A percentile compares a stretch with the other conserved stretches of the same genome.
These are phyloP conservation scores for Nemopilema nomurai DNA, from an alignment of 30 jellyfish, hydroid and myxozoan genomes.

Conservation along the genomic window DNA sequence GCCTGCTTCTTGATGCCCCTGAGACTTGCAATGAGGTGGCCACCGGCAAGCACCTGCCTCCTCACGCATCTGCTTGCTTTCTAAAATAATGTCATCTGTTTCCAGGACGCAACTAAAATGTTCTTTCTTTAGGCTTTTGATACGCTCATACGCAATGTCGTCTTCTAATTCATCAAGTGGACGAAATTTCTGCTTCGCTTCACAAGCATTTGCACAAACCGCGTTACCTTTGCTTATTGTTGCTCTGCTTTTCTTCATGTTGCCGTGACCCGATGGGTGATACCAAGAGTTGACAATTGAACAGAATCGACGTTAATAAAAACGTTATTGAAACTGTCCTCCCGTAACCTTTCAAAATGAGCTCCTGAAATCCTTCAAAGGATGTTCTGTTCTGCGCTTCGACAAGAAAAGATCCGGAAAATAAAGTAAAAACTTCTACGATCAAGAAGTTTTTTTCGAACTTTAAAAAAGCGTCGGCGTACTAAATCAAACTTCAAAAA, in stretches of 20 bases:
- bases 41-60: neutral
- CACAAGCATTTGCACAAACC: neutral
- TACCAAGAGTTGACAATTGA: neutral
- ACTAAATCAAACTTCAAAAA: neutral
- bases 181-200: neutral
- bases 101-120: slow-evolving; percentile 10
- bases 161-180: slow-evolving; percentile 21
- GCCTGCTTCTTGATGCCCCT: neutral
- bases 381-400: no score
- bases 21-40: neutral
- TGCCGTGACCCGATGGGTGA: neutral
- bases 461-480: neutral
- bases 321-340: no score
- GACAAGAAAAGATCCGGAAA: no score
- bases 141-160: neutral
- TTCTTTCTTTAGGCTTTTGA: slow-evolving; percentile 16
- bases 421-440: no score
- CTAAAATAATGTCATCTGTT: slow-evolving; percentile 18
- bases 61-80: neutral
- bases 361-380: no score
- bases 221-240: no score
- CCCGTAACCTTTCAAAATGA: no score
- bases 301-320: no score
- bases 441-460: neutral
- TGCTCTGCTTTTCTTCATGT: neutral